phyloP scores from a whole-genome alignment of 2,888 invertebrate genomes.

The Lasioglossum leucozonium region DNA sequence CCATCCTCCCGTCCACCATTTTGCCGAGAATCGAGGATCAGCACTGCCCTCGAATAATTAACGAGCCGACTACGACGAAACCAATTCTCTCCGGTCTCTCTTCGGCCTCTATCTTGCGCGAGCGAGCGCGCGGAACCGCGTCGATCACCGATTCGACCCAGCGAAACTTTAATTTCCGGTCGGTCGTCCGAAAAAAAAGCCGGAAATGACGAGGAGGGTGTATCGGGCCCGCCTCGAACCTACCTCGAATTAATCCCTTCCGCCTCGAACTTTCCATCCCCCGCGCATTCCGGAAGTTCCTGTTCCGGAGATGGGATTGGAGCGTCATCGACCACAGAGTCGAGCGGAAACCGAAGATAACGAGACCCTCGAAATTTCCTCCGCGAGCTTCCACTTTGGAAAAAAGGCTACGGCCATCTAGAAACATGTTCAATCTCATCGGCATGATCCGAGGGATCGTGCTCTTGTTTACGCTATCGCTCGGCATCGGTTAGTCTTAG shows the following conservation, averaged over 20 bases:
- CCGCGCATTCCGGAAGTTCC: not conserved
- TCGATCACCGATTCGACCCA: constrained; percentile 57
- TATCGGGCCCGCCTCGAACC: constrained; percentile 30
- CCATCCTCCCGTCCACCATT: constrained; percentile 14
- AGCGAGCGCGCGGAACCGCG: constrained; percentile 49
- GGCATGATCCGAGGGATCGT: not conserved
- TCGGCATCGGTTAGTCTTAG: not conserved
- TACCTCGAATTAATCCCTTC: constrained; percentile 44
- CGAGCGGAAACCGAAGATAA: not conserved
- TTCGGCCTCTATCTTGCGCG: constrained; percentile 17
- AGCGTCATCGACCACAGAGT: not conserved
- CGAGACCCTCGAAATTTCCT: constrained; percentile 4
- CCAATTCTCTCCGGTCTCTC: not conserved
- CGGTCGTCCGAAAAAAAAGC: constrained; percentile 10
- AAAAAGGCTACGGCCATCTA: not conserved
- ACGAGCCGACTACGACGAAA: constrained; percentile 24
- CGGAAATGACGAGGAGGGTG: constrained; percentile 26
- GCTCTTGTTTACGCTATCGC: not conserved
- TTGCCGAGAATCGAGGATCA: constrained; percentile 47
- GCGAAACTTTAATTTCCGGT: constrained; percentile 67
- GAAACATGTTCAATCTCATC: not conserved
- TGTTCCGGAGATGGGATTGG: not conserved
- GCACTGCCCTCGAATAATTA: constrained; percentile 65
- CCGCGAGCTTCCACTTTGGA: not conserved
- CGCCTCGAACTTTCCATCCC: constrained; percentile 28